Evolutionary conservation across 2,797 vertebrate species (phyloP), one percentile per base, ranked within the genome.

Genomic region (Mionectes olivaceus): DNA sequence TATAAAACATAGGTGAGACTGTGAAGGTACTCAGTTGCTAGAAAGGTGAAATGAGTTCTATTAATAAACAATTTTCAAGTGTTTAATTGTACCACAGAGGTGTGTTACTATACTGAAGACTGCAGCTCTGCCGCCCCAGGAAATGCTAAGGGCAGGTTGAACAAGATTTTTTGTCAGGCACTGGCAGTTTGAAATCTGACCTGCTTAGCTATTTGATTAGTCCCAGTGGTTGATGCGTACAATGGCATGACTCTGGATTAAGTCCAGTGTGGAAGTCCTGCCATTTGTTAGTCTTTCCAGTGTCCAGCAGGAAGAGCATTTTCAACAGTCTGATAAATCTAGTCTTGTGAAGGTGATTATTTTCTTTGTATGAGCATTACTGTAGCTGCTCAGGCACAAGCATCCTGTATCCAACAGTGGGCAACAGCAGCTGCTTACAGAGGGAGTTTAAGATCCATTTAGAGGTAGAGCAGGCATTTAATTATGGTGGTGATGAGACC

Each of bases 321-420:
- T 94, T 63, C 49, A 88, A 70, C 23, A 83, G 11, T 14, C 9
- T 22, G 11, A 43, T 41, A 76, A 78, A 76, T 65, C 39, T 44
- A 67, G 49, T 71, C 30, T 68, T 16, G 46, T 57, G 41, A 78
- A 65, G 22, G 18, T 27, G 14, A 80, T 65, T 60, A 64, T 79
- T 52, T 71, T 11, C 63, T 74, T 35, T 57, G 22, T 49, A 32
- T 39, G 59, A 65, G 47, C 82, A 43, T 14, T 28, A 52, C 60
- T 12, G 43, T 18, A 84, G 41, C 3, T 76, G n/a, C 35, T 69
- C 33, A 74, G 65, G 60, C 50, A 61, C 60, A 37, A 47, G 59
- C 1, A 2, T 41, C 70, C 43, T 16, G 5, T 41, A 7, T 65
- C 24, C 5, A 9, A 37, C 10, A 69, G 33, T 0, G 3, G 12